A percentile compares a stretch with the other conserved stretches of the same genome.
Evolutionary conservation across 2,113 vertebrate species (phyloP).

Genomic region (Esox niger): DNA sequence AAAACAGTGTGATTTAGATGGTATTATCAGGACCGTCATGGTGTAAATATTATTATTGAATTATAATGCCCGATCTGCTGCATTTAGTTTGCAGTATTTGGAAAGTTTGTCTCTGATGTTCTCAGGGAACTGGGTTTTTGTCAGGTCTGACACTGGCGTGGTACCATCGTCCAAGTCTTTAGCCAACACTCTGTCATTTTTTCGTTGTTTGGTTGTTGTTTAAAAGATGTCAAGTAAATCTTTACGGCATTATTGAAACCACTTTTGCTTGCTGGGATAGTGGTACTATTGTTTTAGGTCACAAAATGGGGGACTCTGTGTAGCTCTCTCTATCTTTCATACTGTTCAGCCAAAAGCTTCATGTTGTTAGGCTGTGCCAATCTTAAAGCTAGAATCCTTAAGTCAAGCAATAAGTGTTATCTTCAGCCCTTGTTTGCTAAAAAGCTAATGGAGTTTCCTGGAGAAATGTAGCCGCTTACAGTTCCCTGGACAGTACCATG

Average conservation of each 20-base stretch:
- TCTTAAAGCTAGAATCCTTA: too few relatives aligned
- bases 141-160: conserved; percentile 48
- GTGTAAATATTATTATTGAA: conserved; percentile 4
- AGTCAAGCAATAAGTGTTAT: too few relatives aligned
- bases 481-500: too few relatives aligned
- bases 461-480: too few relatives aligned
- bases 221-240: too few relatives aligned
- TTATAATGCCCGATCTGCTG: conserved; percentile 43
- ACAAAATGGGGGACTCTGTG: too few relatives aligned
- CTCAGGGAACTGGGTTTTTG: conserved; percentile 69
- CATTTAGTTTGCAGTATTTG: conserved; percentile 52
- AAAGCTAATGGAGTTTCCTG: too few relatives aligned
- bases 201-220: too few relatives aligned
- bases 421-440: too few relatives aligned
- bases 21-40: background rate
- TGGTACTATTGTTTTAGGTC: too few relatives aligned
- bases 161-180: conserved; percentile 28
- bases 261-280: too few relatives aligned
- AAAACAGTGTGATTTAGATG: background rate
- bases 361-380: conserved; percentile 32
- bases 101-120: conserved; percentile 53
- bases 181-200: background rate
- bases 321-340: background rate
- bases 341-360: conserved; percentile 12
- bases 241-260: too few relatives aligned